A percentile compares a stretch with the other conserved stretches of the same genome.
Evolutionary conservation across 1,140 invertebrate genomes (phyloP).

Genomic region (Latrodectus geometricus): DNA sequence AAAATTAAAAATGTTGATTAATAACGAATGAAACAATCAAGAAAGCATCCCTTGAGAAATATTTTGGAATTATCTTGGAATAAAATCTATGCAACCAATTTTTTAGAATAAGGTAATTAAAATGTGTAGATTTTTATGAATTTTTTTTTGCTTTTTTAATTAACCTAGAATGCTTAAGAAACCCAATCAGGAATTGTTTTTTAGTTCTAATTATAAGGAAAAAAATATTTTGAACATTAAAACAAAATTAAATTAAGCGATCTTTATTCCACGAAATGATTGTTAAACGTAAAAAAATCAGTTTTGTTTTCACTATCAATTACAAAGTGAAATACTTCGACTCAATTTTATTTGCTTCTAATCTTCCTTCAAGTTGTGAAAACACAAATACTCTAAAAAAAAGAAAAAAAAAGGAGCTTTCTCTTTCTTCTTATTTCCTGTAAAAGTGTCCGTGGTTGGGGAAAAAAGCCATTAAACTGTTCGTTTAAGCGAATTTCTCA

Average conservation of each 20-base stretch:
- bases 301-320: slow-evolving; percentile 33
- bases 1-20: too few relatives aligned
- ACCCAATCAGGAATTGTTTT: neutral
- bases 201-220: neutral
- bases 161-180: neutral
- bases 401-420: neutral
- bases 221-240: neutral
- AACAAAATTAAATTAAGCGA: neutral
- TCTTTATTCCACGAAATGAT: neutral
- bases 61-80: neutral
- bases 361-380: slow-evolving; percentile 18
- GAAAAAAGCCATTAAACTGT: slow-evolving; percentile 28
- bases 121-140: neutral
- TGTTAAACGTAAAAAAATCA: neutral
- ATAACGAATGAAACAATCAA: neutral
- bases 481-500: slow-evolving; percentile 46
- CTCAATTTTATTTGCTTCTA: slow-evolving; percentile 15
- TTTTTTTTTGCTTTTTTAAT: neutral
- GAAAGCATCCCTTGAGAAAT: neutral
- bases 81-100: neutral
- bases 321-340: slow-evolving; percentile 2
- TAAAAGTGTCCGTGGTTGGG: neutral
- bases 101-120: neutral
- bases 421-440: neutral
- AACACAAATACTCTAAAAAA: neutral